These are phyloP conservation scores for Spilarctia lutea DNA, from an alignment of 2,888 invertebrate species.

Conservation along the genomic window DNA sequence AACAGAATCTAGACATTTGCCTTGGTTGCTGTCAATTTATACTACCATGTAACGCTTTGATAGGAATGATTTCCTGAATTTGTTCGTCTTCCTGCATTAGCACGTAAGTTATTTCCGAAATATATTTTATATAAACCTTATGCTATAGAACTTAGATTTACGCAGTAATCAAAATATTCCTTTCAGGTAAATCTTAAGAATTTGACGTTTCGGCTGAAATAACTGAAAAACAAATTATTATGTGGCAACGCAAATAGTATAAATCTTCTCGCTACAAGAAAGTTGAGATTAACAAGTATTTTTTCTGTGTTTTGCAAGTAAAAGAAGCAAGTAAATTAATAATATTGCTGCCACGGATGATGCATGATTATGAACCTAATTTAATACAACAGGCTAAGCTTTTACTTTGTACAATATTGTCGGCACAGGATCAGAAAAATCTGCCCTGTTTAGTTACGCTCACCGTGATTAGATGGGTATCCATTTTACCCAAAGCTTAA, in stretches of 20 bases:
- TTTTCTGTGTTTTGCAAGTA: slow-evolving; percentile 5
- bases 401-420: slow-evolving; percentile 21
- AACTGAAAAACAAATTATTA: neutral
- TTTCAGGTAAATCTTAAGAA: neutral
- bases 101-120: neutral
- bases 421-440: slow-evolving; percentile 28
- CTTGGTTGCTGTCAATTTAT: neutral
- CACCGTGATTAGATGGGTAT: slow-evolving; percentile 45
- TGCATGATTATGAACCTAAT: slow-evolving; percentile 23
- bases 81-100: neutral
- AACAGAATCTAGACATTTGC: neutral
- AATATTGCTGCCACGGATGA: slow-evolving; percentile 4
- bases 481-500: slow-evolving; percentile 38
- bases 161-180: neutral
- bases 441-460: slow-evolving; percentile 44
- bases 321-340: slow-evolving; percentile 13
- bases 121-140: neutral
- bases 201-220: neutral
- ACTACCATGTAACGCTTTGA: neutral
- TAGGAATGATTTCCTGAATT: slow-evolving; percentile 6
- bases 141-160: neutral
- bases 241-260: neutral
- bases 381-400: slow-evolving; percentile 21
- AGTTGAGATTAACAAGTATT: neutral
- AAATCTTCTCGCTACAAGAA: neutral